Conservation (phyloP, 2,113 vertebrate genomes). For the Blennius ocellaris region DNA sequence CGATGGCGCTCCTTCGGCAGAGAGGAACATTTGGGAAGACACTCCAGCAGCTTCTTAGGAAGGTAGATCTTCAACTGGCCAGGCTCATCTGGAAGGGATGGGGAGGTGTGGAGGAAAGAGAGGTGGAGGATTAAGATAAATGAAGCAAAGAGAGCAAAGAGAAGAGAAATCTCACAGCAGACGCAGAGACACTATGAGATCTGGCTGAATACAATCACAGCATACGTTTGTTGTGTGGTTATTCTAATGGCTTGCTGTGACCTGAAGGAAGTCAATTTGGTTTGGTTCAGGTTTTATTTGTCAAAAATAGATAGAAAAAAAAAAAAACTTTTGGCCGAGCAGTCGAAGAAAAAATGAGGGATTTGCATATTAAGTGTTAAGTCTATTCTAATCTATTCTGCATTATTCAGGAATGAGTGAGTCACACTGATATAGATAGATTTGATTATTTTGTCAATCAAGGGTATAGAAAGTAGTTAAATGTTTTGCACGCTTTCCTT, state of each 20-base stretch:
- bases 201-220: conserved; percentile 26
- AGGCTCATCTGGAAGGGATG: conserved; percentile 91
- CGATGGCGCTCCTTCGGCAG: conserved; percentile 99
- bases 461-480: conserved; percentile 7
- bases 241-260: too few species aligned
- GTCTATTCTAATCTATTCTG: background rate
- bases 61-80: conserved; percentile 99
- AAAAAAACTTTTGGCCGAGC: conserved; percentile 10
- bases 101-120: conserved; percentile 22
- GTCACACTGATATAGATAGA: background rate
- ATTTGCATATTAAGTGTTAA: background rate
- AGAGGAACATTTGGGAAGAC: conserved; percentile 99
- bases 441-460: conserved; percentile 8
- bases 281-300: background rate
- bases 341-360: conserved; percentile 10
- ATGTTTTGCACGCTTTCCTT: conserved; percentile 35
- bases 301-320: too few species aligned
- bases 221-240: background rate
- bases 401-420: conserved; percentile 2
- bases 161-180: conserved; percentile 55
- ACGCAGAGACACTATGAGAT: conserved; percentile 38
- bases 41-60: conserved; percentile 99
- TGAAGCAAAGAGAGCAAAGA: conserved; percentile 41
- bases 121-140: conserved; percentile 49
- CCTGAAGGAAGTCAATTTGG: conserved; percentile 26